phyloP scores from a whole-genome alignment of 2,797 vertebrate genomes.

The Pipistrellus pipistrellus region DNA sequence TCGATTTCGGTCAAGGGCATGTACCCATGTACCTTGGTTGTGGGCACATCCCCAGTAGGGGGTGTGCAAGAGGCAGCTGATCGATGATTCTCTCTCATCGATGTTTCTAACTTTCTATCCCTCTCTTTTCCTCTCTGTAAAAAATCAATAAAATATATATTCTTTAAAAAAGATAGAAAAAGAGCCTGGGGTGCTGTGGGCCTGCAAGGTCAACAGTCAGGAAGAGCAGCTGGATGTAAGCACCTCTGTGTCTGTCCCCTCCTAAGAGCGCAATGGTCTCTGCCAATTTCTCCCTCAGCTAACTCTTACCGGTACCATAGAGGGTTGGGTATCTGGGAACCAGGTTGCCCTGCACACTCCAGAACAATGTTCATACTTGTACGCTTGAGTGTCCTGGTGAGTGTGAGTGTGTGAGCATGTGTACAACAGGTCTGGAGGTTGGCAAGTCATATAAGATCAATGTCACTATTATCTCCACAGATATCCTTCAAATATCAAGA shows the following conservation, averaged over 20 bases:
- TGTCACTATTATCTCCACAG: background rate
- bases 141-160: too few relatives aligned
- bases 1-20: too few relatives aligned
- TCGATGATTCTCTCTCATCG: too few relatives aligned
- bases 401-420: too few relatives aligned
- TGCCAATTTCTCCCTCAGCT: background rate
- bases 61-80: too few relatives aligned
- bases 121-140: too few relatives aligned
- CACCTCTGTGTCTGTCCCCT: rapidly evolving
- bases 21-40: too few relatives aligned
- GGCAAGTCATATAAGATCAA: background rate
- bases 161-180: too few relatives aligned
- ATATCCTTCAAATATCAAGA: background rate
- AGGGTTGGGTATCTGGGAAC: background rate
- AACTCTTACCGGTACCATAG: background rate
- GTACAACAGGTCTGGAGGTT: background rate
- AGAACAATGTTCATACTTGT: background rate
- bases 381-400: background rate
- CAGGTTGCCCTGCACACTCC: background rate
- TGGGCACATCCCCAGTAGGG: too few relatives aligned
- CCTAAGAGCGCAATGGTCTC: background rate
- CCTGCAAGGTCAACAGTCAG: background rate
- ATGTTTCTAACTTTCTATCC: too few relatives aligned
- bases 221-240: background rate
- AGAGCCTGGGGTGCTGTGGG: too few relatives aligned